Conservation (phyloP, 2,888 invertebrate species). For the Flexamia atlantica region DNA sequence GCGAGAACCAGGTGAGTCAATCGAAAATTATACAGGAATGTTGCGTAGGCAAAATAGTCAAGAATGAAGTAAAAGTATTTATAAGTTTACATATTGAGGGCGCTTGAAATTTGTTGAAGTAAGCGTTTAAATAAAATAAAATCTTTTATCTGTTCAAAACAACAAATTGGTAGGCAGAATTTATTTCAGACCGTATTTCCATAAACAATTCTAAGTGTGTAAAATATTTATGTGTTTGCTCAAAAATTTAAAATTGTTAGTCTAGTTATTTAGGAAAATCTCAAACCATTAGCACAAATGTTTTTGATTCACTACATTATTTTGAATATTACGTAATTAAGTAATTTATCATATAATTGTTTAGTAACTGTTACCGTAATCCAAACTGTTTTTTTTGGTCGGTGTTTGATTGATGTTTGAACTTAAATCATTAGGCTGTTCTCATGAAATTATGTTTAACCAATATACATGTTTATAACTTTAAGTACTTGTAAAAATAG, state of each 20-base stretch:
- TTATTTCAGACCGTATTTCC: too few species aligned
- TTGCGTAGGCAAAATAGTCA: too few species aligned
- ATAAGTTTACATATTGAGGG: too few species aligned
- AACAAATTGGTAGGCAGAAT: too few species aligned
- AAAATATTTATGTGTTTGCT: background rate
- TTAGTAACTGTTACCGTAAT: background rate
- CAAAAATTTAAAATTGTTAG: background rate
- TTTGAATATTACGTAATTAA: background rate
- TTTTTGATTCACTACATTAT: too few species aligned
- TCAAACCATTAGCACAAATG: too few species aligned
- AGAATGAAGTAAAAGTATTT: too few species aligned
- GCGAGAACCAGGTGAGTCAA: too few species aligned
- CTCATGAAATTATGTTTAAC: background rate
- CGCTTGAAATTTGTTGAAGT: too few species aligned
- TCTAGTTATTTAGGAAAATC: background rate
- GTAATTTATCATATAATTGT: background rate
- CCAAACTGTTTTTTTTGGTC: background rate
- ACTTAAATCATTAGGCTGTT: background rate
- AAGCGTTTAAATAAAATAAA: too few species aligned
- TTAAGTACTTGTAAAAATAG: background rate
- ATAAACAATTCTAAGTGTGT: background rate
- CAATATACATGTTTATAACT: background rate
- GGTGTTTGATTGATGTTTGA: background rate
- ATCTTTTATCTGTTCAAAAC: too few species aligned
- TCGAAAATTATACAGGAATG: too few species aligned